Base-by-base conservation (phyloP, 2,888 invertebrate genomes). In the Dexiosoma caninum region DNA sequence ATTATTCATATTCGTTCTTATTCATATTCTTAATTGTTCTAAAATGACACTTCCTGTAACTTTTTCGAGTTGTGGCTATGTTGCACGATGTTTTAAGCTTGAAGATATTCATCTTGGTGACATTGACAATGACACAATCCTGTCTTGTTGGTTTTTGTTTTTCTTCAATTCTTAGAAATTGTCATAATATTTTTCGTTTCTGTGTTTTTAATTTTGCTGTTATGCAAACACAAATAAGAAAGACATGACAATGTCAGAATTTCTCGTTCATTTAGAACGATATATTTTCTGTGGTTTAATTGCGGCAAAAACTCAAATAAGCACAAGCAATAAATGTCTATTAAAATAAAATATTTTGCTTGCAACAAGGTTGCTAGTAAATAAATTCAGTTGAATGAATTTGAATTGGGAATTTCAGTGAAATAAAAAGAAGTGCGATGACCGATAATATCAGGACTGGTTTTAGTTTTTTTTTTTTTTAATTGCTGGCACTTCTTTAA, bases 61-160 rank as follows among this genome's bases (percentile, higher is more conserved):
- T 70, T 53, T 55, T 19, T 40, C 32, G 23, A 55, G 40, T 77
- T 51, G 35, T 42, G 40, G n/a, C 62, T 71, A 49, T 4, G 40
- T 49, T 77, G 46, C 55, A 62, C 35, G 30, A 55, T 51, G 57
- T 27, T 49, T 51, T 42, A 37, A 66, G 49, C 70, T 75, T 76
- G 37, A 72, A 77, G 64, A 72, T n/a, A 32, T 55, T 72, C 67
- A 76, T 30, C 35, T 62, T 51, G 57, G 72, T 69, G 77, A 81
- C 81, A 81, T 81, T 81, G 81, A 59, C 81, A 81, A 77, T 81
- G 81, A 81, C 81, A 81, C 72, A 35, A 69, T 64, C 69, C 21
- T 62, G 55, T 60, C 37, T 72, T 44, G 51, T 9, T 40, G 35
- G 51, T 35, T 57, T 37, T 23, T 35, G 30, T 64, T 70, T 74